Conservation (phyloP, 2,113 vertebrate genomes). For the Macaca mulatta region DNA sequence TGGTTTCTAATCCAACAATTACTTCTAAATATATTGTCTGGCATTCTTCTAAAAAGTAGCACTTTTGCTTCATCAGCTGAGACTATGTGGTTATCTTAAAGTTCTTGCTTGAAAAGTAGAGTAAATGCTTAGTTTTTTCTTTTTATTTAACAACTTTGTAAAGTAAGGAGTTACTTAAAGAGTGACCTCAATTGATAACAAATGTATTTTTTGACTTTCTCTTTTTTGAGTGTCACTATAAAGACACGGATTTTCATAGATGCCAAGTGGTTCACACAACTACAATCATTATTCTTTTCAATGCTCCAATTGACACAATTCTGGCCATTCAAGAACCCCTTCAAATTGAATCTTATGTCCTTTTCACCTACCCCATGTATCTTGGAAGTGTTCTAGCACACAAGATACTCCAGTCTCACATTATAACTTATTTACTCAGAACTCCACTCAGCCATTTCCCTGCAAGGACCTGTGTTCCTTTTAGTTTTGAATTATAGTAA, state of each 20-base stretch:
- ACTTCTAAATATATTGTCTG: neutral
- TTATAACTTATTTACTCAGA: neutral
- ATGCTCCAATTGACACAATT: neutral
- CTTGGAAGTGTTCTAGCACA: slow-evolving; percentile 18
- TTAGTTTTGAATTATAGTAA: neutral
- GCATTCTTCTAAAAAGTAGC: neutral
- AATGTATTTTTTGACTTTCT: neutral
- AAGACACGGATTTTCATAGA: neutral
- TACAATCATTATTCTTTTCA: neutral
- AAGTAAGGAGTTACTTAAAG: neutral
- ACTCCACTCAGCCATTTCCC: neutral
- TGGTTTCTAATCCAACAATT: neutral
- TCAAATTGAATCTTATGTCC: neutral
- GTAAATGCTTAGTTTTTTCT: neutral
- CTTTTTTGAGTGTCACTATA: neutral
- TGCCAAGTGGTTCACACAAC: neutral
- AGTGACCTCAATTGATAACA: neutral
- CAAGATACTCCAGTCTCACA: neutral
- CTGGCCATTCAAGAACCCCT: slow-evolving; percentile 26
- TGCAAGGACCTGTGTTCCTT: neutral
- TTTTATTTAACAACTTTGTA: slow-evolving; percentile 12
- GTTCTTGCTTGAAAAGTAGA: slow-evolving; percentile 24
- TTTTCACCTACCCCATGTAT: neutral
- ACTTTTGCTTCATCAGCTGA: neutral
- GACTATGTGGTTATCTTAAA: neutral